Conservation (phyloP, 1,140 invertebrate species). For the Caerostris darwini region DNA sequence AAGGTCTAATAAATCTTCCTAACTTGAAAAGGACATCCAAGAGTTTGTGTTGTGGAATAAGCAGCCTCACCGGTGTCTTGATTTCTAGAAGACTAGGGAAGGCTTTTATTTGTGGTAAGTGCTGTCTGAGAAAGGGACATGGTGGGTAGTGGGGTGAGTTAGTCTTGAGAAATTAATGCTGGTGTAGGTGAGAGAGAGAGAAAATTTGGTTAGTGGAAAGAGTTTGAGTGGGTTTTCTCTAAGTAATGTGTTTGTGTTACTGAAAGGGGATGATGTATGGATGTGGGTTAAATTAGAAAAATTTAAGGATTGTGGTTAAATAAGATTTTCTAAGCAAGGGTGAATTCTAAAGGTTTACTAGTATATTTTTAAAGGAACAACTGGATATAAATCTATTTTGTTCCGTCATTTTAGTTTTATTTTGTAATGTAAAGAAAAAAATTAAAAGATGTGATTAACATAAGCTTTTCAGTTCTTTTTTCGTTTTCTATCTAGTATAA, state of each 20-base stretch:
- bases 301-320: too few species aligned
- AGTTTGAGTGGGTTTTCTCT: background rate
- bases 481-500: too few species aligned
- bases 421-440: too few species aligned
- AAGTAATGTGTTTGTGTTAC: background rate
- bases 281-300: background rate
- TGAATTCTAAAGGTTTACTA: too few species aligned
- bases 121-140: background rate
- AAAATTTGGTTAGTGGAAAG: background rate
- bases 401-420: too few species aligned
- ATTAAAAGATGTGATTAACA: too few species aligned
- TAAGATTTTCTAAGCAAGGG: too few species aligned
- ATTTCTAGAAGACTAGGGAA: background rate
- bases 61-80: slow-evolving; percentile 4
- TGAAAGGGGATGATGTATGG: background rate
- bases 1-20: slow-evolving; percentile 26
- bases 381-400: too few species aligned
- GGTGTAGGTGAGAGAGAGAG: background rate
- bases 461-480: too few species aligned
- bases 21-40: background rate
- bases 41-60: slow-evolving; percentile 21
- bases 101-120: background rate
- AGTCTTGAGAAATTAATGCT: slow-evolving; percentile 3
- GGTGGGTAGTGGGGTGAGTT: background rate
- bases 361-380: too few species aligned